Evolutionary conservation across 2,797 vertebrate genomes (phyloP).

Genomic region (Aldrovandia affinis): DNA sequence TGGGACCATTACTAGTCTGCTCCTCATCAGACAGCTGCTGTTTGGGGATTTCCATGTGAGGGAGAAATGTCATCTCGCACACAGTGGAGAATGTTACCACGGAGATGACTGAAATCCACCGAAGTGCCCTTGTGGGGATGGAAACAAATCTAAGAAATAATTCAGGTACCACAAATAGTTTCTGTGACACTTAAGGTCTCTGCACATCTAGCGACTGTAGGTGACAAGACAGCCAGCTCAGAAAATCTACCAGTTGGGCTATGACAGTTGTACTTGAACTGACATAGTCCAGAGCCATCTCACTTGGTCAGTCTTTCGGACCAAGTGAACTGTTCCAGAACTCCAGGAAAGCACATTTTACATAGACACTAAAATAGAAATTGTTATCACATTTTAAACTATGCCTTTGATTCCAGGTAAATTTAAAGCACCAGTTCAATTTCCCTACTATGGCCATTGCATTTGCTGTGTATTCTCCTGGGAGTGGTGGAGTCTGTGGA

Average conservation of each 20-base stretch:
- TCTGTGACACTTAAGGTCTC: constrained; percentile 1
- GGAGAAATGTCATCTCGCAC: constrained; percentile 43
- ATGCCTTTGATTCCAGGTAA: too few species aligned
- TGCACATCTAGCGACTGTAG: neutral
- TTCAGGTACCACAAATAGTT: constrained; percentile 2
- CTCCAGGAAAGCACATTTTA: neutral
- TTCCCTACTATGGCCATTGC: too few species aligned
- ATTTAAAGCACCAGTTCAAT: too few species aligned
- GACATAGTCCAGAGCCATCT: neutral
- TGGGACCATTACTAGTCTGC: constrained; percentile 64
- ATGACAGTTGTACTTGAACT: neutral
- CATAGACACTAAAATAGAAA: neutral
- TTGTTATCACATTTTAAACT: neutral
- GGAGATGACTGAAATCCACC: constrained; percentile 19
- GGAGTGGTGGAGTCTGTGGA: too few species aligned
- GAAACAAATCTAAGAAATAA: constrained; percentile 1
- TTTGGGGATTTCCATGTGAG: constrained; percentile 46
- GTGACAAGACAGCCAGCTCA: neutral
- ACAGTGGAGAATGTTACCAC: constrained; percentile 14
- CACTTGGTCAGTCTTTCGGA: too few species aligned
- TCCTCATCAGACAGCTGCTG: constrained; percentile 59
- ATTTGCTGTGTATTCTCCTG: too few species aligned
- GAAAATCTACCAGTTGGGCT: neutral
- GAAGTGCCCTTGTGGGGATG: neutral
- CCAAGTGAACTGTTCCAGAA: neutral